A percentile compares a stretch with the other conserved stretches of the same genome.
These are phyloP conservation scores for Stichodactyla helianthus DNA, from an alignment of 64 coral and sea anemone species.

Conservation along the genomic window DNA sequence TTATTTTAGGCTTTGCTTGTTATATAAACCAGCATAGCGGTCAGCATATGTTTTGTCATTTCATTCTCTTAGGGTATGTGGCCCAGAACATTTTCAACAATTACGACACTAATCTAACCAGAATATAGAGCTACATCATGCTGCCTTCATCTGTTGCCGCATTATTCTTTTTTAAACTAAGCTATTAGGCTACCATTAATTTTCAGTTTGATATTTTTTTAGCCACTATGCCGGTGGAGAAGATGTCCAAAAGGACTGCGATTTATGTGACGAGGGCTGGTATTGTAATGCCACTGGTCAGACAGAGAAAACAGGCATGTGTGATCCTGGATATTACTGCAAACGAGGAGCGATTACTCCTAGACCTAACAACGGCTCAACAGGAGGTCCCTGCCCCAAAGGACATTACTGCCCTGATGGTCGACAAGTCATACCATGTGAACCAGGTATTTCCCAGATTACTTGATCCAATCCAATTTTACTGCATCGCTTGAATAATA, in stretches of 20 bases:
- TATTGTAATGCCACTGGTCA: constrained; percentile 79
- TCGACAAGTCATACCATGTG: constrained; percentile 25
- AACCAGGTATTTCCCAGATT: constrained; percentile 33
- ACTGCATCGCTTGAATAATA: neutral
- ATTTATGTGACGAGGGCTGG: constrained; percentile 52
- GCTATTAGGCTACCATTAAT: neutral
- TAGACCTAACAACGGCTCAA: constrained; percentile 88
- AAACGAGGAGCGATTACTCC: constrained; percentile 53
- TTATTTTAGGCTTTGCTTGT: too few species aligned
- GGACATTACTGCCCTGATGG: constrained; percentile 68
- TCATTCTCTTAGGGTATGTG: too few species aligned
- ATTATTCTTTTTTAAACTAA: too few species aligned
- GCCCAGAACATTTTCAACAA: too few species aligned
- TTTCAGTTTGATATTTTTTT: neutral
- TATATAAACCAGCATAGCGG: too few species aligned
- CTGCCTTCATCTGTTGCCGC: too few species aligned
- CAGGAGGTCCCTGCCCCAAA: constrained; percentile 82
- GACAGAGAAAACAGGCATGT: constrained; percentile 28
- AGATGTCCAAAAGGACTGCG: constrained; percentile 35
- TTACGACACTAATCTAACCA: too few species aligned
- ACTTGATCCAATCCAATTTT: too few species aligned
- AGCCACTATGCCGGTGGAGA: constrained; percentile 16
- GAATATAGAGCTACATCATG: too few species aligned
- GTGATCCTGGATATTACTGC: constrained; percentile 80
- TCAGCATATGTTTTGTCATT: too few species aligned